Conservation (phyloP, 2,888 invertebrate species). For the Julus scanicus region DNA sequence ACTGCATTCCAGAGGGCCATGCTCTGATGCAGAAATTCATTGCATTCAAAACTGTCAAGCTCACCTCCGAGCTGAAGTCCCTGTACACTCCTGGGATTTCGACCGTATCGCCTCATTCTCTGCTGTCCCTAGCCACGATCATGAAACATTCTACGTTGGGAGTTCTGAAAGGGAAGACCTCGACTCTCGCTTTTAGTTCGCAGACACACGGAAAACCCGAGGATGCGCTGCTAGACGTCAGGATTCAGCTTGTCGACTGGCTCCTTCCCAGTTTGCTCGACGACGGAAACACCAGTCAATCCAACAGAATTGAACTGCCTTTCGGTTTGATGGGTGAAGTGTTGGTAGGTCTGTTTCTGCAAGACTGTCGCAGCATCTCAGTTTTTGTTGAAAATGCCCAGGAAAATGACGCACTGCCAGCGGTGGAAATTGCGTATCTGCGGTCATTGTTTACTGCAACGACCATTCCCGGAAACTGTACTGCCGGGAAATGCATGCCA, state of each 20-base stretch:
- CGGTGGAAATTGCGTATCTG: not conserved
- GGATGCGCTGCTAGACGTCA: not conserved
- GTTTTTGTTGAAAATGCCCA: not conserved
- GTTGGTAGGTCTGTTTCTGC: not conserved
- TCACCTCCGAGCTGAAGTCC: not conserved
- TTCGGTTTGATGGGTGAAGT: constrained; percentile 14
- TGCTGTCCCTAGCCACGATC: not conserved
- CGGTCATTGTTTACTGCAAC: not conserved
- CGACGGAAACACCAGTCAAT: not conserved
- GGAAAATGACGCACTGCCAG: not conserved
- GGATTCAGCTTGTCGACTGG: constrained; percentile 34
- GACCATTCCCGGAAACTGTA: not conserved
- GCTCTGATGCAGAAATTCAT: constrained; percentile 11
- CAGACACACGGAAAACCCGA: not conserved
- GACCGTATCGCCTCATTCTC: not conserved
- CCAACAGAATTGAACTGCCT: not conserved
- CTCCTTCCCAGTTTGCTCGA: constrained; percentile 9
- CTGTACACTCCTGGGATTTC: not conserved
- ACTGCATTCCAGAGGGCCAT: constrained; percentile 34
- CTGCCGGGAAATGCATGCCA: not conserved
- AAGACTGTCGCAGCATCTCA: not conserved
- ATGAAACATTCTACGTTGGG: constrained; percentile 16
- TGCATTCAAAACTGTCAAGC: not conserved
- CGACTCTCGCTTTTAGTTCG: not conserved
- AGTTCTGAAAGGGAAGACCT: not conserved